These are phyloP conservation scores for Phymanthus crucifer DNA, from an alignment of 92 coral and sea anemone species.

Conservation along the genomic window DNA sequence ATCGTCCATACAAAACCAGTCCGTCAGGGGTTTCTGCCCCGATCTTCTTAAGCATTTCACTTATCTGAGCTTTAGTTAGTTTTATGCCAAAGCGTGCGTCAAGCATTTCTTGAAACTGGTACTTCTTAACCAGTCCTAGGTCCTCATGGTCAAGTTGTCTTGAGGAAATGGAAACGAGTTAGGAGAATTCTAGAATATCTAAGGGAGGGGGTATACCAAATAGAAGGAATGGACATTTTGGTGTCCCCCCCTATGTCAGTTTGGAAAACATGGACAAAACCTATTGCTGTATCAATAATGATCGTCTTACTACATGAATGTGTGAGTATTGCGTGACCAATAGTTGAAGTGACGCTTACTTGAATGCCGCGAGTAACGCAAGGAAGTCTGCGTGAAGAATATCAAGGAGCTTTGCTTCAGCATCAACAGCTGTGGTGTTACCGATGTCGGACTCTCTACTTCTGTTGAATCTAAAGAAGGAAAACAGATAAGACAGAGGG, in stretches of 20 bases:
- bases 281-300: too few species aligned
- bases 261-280: too few species aligned
- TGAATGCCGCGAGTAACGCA: constrained; percentile 78
- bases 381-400: constrained; percentile 77
- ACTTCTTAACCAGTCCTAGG: constrained; percentile 66
- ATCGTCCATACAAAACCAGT: constrained; percentile 62
- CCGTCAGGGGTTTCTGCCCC: constrained; percentile 47
- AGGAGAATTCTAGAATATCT: not conserved
- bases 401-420: constrained; percentile 79
- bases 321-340: not conserved
- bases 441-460: constrained; percentile 76
- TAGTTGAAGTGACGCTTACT: constrained; percentile 55
- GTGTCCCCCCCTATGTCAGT: too few species aligned
- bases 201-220: not conserved
- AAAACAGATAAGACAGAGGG: not conserved
- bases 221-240: not conserved
- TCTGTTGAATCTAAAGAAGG: constrained; percentile 61
- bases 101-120: constrained; percentile 80
- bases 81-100: constrained; percentile 62
- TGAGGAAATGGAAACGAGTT: not conserved
- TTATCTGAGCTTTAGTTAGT: constrained; percentile 53
- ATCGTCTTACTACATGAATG: not conserved
- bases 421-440: constrained; percentile 71
- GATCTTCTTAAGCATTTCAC: constrained; percentile 46
- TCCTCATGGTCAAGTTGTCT: constrained; percentile 81